These are phyloP conservation scores for Anguilla megastoma DNA, from an alignment of 2,797 vertebrate species.

Conservation along the genomic window DNA sequence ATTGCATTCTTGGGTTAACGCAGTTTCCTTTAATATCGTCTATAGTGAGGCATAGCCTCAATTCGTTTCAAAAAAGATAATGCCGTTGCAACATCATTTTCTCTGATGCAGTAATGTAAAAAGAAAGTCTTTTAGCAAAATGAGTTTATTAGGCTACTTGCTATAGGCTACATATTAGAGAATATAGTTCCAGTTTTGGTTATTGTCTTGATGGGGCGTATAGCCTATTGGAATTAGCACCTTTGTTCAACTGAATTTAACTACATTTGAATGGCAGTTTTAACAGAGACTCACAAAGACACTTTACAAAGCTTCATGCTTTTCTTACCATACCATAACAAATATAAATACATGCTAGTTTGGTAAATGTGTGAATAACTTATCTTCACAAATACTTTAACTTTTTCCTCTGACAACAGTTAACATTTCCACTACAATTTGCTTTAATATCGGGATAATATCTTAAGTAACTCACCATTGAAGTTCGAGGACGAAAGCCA, in stretches of 20 bases:
- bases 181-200: background rate
- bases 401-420: background rate
- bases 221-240: background rate
- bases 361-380: background rate
- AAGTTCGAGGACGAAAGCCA: conserved; percentile 55
- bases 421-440: background rate
- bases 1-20: background rate
- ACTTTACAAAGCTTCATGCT: background rate
- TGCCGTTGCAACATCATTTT: background rate
- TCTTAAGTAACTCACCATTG: conserved; percentile 51
- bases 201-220: background rate
- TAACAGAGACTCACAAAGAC: background rate
- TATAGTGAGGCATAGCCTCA: background rate
- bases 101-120: background rate
- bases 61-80: background rate
- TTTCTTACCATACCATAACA: background rate
- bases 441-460: background rate
- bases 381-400: background rate
- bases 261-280: background rate
- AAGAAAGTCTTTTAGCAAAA: background rate
- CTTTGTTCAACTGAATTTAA: background rate
- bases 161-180: background rate
- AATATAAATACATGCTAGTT: background rate
- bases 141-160: background rate
- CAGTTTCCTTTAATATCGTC: background rate